Evolutionary conservation across 1,140 invertebrate species (phyloP).

Genomic region (Cyphomyrmex costatus): DNA sequence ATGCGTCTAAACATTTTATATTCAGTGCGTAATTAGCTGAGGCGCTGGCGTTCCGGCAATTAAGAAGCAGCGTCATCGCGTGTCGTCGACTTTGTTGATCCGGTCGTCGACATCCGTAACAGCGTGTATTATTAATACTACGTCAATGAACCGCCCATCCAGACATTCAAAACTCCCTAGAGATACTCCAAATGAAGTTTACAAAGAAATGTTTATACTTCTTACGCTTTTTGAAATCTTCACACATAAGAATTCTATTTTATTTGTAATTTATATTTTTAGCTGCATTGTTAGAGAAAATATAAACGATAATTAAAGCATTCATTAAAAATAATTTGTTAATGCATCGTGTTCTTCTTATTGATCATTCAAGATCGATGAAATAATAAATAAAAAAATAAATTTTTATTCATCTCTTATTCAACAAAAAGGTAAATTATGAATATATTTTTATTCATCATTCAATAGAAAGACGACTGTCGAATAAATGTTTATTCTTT

Average conservation of each 20-base stretch:
- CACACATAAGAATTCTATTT: neutral
- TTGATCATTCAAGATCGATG: too few relatives aligned
- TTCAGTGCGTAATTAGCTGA: slow-evolving; percentile 48
- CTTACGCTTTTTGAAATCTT: neutral
- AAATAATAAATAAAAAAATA: too few relatives aligned
- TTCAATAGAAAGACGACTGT: too few relatives aligned
- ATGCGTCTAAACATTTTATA: slow-evolving; percentile 56
- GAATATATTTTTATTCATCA: too few relatives aligned
- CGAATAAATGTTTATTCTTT: too few relatives aligned
- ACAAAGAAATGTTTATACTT: neutral
- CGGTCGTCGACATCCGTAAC: slow-evolving; percentile 58
- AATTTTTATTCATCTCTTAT: too few relatives aligned
- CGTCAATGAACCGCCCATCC: slow-evolving; percentile 53
- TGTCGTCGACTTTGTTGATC: slow-evolving; percentile 52
- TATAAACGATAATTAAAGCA: neutral
- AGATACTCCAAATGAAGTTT: slow-evolving; percentile 31
- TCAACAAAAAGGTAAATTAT: too few relatives aligned
- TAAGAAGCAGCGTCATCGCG: slow-evolving; percentile 56
- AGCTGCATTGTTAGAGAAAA: neutral
- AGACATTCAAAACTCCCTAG: neutral
- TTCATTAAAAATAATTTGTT: neutral
- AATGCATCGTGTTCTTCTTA: too few relatives aligned
- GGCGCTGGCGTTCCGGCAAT: slow-evolving; percentile 36
- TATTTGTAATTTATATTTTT: neutral
- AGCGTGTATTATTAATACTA: slow-evolving; percentile 50